phyloP scores from a whole-genome alignment of 2,113 vertebrate species.

The Morone chrysops region DNA sequence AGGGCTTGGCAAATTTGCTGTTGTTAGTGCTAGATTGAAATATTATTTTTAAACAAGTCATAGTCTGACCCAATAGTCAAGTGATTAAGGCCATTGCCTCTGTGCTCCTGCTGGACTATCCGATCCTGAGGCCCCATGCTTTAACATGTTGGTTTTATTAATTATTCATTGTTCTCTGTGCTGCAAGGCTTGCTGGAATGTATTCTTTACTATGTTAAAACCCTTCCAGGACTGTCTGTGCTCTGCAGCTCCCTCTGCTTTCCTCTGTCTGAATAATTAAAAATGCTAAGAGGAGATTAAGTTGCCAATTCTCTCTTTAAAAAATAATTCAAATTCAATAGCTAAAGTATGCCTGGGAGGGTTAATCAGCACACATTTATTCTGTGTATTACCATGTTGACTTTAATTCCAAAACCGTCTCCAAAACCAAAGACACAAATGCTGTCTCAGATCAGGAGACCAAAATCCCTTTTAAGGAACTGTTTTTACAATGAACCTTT shows the following conservation, averaged over 20 bases:
- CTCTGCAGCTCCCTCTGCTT: slow-evolving; percentile 7
- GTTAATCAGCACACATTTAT: slow-evolving; percentile 18
- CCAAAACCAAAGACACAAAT: neutral
- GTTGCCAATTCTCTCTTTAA: slow-evolving; percentile 29
- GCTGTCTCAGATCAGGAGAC: neutral
- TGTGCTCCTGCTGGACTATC: neutral
- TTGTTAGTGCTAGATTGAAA: neutral
- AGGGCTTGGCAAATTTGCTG: neutral
- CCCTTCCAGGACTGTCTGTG: slow-evolving; percentile 10
- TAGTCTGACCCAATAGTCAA: neutral
- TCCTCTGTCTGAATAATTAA: slow-evolving; percentile 29
- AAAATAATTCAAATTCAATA: slow-evolving; percentile 41
- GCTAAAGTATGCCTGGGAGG: slow-evolving; percentile 1
- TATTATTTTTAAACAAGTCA: slow-evolving; percentile 9
- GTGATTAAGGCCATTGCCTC: neutral
- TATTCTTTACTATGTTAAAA: slow-evolving; percentile 39
- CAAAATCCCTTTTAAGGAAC: neutral
- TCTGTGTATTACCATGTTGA: neutral
- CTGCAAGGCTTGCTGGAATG: slow-evolving; percentile 26
- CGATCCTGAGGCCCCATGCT: slow-evolving; percentile 13
- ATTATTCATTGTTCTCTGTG: slow-evolving; percentile 44
- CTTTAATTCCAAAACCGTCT: neutral
- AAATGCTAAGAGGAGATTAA: slow-evolving; percentile 26
- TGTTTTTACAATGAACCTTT: neutral
- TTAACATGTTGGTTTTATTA: slow-evolving; percentile 50